phyloP scores from a whole-genome alignment of 1,140 invertebrate species.

The Trichogramma pretiosum region DNA sequence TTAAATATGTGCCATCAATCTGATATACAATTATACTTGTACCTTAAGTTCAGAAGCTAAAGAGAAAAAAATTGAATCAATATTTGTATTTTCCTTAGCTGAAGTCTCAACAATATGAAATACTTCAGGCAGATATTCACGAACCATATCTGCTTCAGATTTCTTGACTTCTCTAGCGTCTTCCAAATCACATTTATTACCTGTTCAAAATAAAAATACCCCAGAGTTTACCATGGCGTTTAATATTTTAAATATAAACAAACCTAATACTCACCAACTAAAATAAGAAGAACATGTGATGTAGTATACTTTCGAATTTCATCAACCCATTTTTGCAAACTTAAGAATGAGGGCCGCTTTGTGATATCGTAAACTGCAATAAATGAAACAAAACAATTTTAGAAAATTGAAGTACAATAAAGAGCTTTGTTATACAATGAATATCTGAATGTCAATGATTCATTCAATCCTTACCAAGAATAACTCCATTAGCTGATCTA shows the following conservation, averaged over 20 bases:
- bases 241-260: slow-evolving; percentile 3
- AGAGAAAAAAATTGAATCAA: slow-evolving; percentile 83
- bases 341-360: slow-evolving; percentile 81
- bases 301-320: slow-evolving; percentile 88
- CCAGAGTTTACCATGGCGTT: too few relatives aligned
- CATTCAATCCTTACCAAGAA: slow-evolving; percentile 53
- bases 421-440: not conserved
- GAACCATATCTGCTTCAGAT: slow-evolving; percentile 73
- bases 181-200: slow-evolving; percentile 83
- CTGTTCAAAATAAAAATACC: slow-evolving; percentile 32
- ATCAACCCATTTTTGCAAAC: slow-evolving; percentile 85
- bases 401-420: slow-evolving; percentile 8
- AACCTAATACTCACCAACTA: slow-evolving; percentile 63
- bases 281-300: slow-evolving; percentile 76
- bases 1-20: slow-evolving; percentile 3
- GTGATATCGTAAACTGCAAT: slow-evolving; percentile 87
- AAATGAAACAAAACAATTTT: slow-evolving; percentile 8
- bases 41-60: slow-evolving; percentile 82
- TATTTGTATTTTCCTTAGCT: slow-evolving; percentile 87
- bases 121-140: slow-evolving; percentile 75
- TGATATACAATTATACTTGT: slow-evolving; percentile 19
- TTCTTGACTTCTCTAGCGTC: slow-evolving; percentile 72
- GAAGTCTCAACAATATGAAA: slow-evolving; percentile 82
- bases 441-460: not conserved
- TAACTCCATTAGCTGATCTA: slow-evolving; percentile 83